Percentiles rank a stretch among this genome's conserved stretches.
These are phyloP conservation scores for Theocolax elegans DNA, from an alignment of 1,140 invertebrate genomes.

Conservation along the genomic window DNA sequence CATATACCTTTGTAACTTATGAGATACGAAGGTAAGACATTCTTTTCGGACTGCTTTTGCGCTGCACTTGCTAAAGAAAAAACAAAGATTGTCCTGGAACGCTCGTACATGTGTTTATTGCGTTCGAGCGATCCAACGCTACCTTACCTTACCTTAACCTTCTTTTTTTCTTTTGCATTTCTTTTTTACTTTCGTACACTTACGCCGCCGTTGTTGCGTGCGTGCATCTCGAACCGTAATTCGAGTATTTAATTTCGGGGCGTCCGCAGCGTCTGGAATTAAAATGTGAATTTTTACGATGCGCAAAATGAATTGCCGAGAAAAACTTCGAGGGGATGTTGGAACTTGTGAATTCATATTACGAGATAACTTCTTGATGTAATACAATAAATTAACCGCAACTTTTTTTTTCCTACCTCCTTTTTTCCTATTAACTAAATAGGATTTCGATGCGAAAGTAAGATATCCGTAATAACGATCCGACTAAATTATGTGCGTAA, in stretches of 20 bases:
- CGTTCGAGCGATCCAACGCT: no score
- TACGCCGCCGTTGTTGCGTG: background rate
- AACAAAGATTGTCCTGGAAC: no score
- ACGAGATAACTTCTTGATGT: constrained; percentile 16
- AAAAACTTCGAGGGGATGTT: background rate
- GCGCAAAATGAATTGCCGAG: constrained; percentile 23
- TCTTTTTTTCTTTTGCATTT: no score
- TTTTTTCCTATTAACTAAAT: constrained; percentile 14
- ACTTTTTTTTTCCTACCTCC: background rate
- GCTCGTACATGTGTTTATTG: no score
- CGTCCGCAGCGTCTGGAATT: constrained; percentile 13
- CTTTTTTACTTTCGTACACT: no score
- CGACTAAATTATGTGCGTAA: constrained; percentile 18
- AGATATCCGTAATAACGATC: constrained; percentile 35
- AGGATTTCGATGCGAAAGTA: constrained; percentile 19
- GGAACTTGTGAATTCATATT: background rate
- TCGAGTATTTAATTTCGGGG: constrained; percentile 31
- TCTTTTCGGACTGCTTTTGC: no score
- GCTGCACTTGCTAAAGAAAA: no score
- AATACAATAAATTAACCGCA: constrained; percentile 23
- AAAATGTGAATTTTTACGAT: constrained; percentile 36
- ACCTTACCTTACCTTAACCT: no score
- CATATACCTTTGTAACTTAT: no score
- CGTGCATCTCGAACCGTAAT: constrained; percentile 25
- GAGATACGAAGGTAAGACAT: no score